phyloP scores from a whole-genome alignment of 2,888 invertebrate genomes.

The Phengaris alcon region DNA sequence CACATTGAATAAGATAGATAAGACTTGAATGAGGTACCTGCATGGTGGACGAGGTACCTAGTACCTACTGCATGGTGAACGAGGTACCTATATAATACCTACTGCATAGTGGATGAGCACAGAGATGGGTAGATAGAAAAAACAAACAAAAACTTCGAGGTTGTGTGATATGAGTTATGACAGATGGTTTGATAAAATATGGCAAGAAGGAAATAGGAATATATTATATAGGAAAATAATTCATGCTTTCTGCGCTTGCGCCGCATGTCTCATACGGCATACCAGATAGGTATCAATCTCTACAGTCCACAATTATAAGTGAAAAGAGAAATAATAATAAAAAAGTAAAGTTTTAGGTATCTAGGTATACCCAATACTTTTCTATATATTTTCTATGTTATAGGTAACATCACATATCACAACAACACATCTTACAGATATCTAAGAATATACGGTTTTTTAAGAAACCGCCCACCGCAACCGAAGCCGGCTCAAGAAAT shows the following conservation, averaged over 20 bases:
- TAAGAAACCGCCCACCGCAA: neutral
- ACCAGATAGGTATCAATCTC: neutral
- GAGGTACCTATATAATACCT: too few relatives aligned
- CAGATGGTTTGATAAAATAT: neutral
- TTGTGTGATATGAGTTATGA: too few relatives aligned
- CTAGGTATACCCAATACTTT: too few relatives aligned
- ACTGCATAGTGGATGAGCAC: too few relatives aligned
- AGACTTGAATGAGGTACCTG: too few relatives aligned
- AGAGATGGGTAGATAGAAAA: too few relatives aligned
- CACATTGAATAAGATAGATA: too few relatives aligned
- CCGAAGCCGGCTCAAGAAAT: neutral
- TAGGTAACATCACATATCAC: too few relatives aligned
- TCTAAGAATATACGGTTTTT: neutral
- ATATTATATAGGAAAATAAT: neutral
- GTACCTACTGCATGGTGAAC: too few relatives aligned
- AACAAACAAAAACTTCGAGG: too few relatives aligned
- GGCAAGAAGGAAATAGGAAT: neutral
- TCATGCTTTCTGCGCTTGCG: constrained; percentile 7
- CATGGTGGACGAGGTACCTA: too few relatives aligned
- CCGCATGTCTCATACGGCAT: neutral
- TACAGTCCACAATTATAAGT: neutral
- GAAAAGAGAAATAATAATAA: neutral
- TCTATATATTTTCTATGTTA: too few relatives aligned
- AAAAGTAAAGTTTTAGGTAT: neutral
- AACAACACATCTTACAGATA: neutral